These are phyloP conservation scores for Agrotis segetum DNA, from an alignment of 2,888 invertebrate species.

Conservation along the genomic window DNA sequence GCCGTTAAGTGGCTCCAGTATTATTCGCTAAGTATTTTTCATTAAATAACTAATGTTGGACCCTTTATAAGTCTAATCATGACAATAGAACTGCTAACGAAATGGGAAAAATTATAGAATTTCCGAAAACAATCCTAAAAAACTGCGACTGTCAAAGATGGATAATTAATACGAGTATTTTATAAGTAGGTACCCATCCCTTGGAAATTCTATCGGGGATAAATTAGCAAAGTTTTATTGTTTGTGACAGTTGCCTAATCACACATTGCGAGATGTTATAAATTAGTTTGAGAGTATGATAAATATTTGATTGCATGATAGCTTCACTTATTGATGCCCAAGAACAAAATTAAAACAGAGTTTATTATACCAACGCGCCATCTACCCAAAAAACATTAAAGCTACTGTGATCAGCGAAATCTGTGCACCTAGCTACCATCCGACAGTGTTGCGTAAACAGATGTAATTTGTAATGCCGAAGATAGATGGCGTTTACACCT, in stretches of 20 bases:
- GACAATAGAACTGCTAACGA: too few species aligned
- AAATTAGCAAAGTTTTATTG: slow-evolving; percentile 17
- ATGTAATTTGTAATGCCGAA: not conserved
- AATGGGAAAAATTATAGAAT: too few species aligned
- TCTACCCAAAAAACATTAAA: slow-evolving; percentile 17
- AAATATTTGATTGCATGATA: slow-evolving; percentile 17
- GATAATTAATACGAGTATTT: not conserved
- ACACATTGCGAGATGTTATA: not conserved
- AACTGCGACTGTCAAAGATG: not conserved
- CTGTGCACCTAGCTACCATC: not conserved
- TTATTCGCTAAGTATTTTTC: too few species aligned
- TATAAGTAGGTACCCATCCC: not conserved
- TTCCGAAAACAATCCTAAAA: too few species aligned
- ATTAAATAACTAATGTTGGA: too few species aligned
- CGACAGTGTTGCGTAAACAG: too few species aligned
- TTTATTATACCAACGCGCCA: slow-evolving; percentile 30
- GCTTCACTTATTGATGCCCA: not conserved
- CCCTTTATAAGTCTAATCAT: too few species aligned
- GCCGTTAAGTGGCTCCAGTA: too few species aligned
- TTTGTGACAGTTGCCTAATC: slow-evolving; percentile 41
- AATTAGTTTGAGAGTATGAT: slow-evolving; percentile 15
- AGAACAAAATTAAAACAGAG: not conserved
- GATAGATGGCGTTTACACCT: slow-evolving; percentile 55
- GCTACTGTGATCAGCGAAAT: not conserved
- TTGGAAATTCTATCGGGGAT: slow-evolving; percentile 2